Base-by-base conservation (phyloP, 2,797 vertebrate genomes). In the Phoebastria nigripes region DNA sequence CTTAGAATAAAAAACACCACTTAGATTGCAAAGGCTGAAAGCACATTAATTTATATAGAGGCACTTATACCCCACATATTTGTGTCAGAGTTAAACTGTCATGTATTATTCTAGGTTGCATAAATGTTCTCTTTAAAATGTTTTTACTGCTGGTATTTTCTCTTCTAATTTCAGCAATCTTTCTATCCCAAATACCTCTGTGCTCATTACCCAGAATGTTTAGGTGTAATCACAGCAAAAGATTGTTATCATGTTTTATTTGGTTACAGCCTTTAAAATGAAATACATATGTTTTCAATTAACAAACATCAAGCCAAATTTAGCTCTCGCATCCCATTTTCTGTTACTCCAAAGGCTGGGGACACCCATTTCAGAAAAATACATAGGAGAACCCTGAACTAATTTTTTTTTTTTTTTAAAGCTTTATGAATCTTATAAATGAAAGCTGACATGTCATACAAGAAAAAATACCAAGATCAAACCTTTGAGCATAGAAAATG, bases 391-490 rank as follows among this genome's bases (percentile, higher is more conserved):
- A 56, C 14, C 15, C 47, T 2, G 26, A 74, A 81, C 44, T 15
- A 21, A 37, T 37, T 11, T 16, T 12, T 15, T 44, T 31, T 41
- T 10, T 65, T 54, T 63, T 89, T 69, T 20, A 59, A 77, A 82
- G 69, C n/a, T 26, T 87, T 93, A 69, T 90, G 92, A 87, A 84
- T 82, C 62, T 92, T 51, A 70, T 51, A 79, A 95, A 87, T 83
- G 69, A 82, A 93, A 91, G 56, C 44, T 94, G 85, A 92, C 65
- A 49, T 22, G 47, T 73, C 82, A 62, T 49, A 91, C 62, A 73
- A 73, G 91, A 59, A 83, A 84, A 87, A 93, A 76, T 6, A 52
- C 15, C 85, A 46, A 61, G 72, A 88, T 84, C 66, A 89, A 91
- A 65, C 85, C 41, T 76, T 67, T 90, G 42, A 90, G 42, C 56